phyloP scores from a whole-genome alignment of 2,797 vertebrate species.

The Rhinella marina region DNA sequence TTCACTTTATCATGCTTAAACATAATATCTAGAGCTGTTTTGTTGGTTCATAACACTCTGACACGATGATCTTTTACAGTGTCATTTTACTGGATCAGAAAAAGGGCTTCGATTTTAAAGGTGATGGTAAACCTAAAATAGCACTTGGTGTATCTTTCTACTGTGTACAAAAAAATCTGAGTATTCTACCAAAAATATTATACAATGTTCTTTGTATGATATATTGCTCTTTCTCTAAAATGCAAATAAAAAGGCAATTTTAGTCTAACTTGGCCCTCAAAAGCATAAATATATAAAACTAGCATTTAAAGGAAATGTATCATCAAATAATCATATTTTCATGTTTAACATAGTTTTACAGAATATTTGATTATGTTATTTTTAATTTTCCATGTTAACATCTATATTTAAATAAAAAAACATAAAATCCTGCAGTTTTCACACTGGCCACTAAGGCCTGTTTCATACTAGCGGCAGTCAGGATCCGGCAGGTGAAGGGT shows the following conservation, averaged over 20 bases:
- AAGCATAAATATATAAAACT: too few relatives aligned
- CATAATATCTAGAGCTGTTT: not conserved
- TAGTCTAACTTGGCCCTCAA: not conserved
- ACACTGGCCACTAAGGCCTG: too few relatives aligned
- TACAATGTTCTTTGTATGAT: not conserved
- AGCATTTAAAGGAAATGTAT: too few relatives aligned
- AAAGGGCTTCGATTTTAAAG: not conserved
- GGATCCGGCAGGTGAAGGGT: too few relatives aligned
- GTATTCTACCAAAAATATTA: not conserved
- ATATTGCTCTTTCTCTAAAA: not conserved
- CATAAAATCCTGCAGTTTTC: too few relatives aligned
- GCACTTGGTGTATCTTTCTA: not conserved
- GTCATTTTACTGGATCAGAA: not conserved
- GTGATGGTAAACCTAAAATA: constrained; percentile 11
- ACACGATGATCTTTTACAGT: not conserved
- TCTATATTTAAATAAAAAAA: too few relatives aligned
- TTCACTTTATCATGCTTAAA: not conserved
- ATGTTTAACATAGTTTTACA: too few relatives aligned
- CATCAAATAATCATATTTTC: too few relatives aligned
- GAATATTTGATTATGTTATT: too few relatives aligned
- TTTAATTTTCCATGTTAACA: too few relatives aligned
- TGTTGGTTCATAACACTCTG: not conserved
- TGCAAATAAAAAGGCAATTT: not conserved
- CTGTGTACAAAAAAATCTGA: not conserved
- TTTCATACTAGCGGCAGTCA: too few relatives aligned